Base-by-base conservation (phyloP, 2,113 vertebrate species). In the Platanista minor region DNA sequence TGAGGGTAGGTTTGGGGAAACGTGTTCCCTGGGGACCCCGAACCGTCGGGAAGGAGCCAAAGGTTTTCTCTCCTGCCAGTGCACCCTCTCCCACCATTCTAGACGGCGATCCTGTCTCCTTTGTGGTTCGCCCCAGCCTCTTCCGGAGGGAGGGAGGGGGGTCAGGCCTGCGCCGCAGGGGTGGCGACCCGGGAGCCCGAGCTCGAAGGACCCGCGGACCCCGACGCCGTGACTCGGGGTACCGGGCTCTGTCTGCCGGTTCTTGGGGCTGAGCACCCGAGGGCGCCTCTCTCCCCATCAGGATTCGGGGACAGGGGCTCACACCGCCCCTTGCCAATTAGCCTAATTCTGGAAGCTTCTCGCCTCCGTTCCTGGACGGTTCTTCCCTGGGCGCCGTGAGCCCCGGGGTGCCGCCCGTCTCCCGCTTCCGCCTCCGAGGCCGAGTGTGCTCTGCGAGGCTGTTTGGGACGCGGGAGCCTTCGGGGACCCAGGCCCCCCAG, bases 271-370 rank as follows among this genome's bases (percentile, higher is more conserved):
- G 82, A 57, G 83, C 72, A 43, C 83, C 71, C 88, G 8, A 69
- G 62, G 52, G 62, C 33, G 62, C 52, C 71, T 84, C 64, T 62
- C 59, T 74, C 13, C 66, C 36, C 81, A 10, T 41, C 64, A 13
- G 52, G 36, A 39, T 81, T 59, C 8, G 1, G 39, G 80, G 33
- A 29, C 29, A n/a, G n/a, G 7, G 7, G 67, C 54, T 66, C 74
- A 23, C 33, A 64, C 36, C 1, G 25, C 21, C 69, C 25, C 27
- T 77, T 8, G 74, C 57, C 49, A 31, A 17, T 25, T 17, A 64
- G 64, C 43, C 84, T 72, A 21, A 59, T 52, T 87, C 69, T 69
- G 72, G 46, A 75, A 84, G 71, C 74, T 43, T 92, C 71, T 57
- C 5, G 52, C 64, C 36, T 62, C n/a, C 1, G 9, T 18, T 61